Evolutionary conservation across 2,888 invertebrate species (phyloP).

Genomic region (Scrobipalpa atriplicella): DNA sequence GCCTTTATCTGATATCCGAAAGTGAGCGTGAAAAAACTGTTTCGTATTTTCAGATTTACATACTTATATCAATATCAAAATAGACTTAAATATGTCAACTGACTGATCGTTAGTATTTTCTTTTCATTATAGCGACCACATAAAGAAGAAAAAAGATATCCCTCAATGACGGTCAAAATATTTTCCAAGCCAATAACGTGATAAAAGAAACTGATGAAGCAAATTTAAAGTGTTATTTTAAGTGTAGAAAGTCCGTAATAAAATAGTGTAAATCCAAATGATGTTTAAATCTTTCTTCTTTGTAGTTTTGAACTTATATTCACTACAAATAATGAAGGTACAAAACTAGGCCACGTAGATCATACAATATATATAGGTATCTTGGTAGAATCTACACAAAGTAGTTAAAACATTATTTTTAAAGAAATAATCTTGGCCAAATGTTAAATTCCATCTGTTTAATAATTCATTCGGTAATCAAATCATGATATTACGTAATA

Average conservation of each 20-base stretch:
- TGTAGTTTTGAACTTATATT: not conserved
- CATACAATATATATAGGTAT: constrained; percentile 7
- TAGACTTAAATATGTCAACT: not conserved
- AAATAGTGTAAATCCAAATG: not conserved
- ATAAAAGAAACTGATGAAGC: not conserved
- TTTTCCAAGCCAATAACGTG: not conserved
- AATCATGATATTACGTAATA: not conserved
- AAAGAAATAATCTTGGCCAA: not conserved
- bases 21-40: no score
- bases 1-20: no score
- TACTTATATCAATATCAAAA: no score
- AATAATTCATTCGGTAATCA: not conserved
- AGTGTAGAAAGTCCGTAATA: not conserved
- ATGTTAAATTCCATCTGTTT: not conserved
- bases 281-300: not conserved
- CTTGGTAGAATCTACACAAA: not conserved
- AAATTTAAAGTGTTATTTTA: not conserved
- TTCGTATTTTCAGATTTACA: no score
- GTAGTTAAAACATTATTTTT: not conserved
- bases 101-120: constrained; percentile 4
- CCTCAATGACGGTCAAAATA: not conserved
- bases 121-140: not conserved
- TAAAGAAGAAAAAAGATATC: constrained; percentile 2
- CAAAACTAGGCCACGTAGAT: constrained; percentile 6
- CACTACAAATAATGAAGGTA: not conserved